Evolutionary conservation across 2,888 invertebrate genomes (phyloP), one percentile per base, ranked within the genome.

Genomic region (Dusona sp.): DNA sequence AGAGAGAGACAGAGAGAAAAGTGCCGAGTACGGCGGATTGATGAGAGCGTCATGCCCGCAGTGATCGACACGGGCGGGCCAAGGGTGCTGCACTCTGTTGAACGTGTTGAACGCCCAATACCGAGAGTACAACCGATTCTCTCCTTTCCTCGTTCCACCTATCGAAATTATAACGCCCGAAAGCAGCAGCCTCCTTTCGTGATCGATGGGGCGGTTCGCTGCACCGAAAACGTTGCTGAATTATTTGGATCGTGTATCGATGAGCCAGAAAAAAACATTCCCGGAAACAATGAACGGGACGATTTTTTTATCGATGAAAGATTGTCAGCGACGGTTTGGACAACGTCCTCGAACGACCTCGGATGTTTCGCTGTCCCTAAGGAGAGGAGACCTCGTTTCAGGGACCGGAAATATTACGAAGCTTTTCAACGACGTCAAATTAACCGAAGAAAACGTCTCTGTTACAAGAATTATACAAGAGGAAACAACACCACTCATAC

Each of bases 21-120:
- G 90, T 87, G 88, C 84, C 33, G 86, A 68, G 73, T 61, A 88
- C 83, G 86, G 79, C 89, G 90, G 87, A 90, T 90, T 91, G 92
- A 92, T 91, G 93, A 93, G 92, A 93, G 90, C 92, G 93, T 93
- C 93, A 93, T 93, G 93, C 93, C 90, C 92, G 92, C 90, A 91
- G 93, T 91, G 93, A 92, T 92, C 90, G 91, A 92, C 91, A 91
- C 91, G 91, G 92, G 90, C 91, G 91, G 92, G 93, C 92, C 92
- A 90, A 92, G 91, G 92, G 92, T 93, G 93, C 92, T 93, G 92
- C 91, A 92, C 91, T 90, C 91, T 91, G 89, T 91, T 90, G 90
- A 91, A 91, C 90, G 91, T 92, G 90, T 91, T 89, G 90, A 90
- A 88, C 89, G 89, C 90, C 90, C 92, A 88, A 88, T 90, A 91